Conservation (phyloP, 2,888 invertebrate species). For the Conchocele bisecta region DNA sequence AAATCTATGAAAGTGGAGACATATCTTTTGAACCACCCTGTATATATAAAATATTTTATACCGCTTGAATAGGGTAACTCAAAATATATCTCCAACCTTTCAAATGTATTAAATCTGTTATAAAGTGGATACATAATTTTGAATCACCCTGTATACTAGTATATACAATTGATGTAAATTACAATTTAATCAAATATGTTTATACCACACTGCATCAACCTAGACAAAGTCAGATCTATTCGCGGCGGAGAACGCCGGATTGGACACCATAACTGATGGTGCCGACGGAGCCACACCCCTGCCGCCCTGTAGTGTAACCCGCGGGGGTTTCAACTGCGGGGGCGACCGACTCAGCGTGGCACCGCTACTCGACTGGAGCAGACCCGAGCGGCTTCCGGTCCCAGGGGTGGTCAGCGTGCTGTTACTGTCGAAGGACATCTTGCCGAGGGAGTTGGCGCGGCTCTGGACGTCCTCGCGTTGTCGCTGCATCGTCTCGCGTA, state of each 20-base stretch:
- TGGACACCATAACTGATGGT: constrained; percentile 48
- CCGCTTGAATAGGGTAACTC: no score
- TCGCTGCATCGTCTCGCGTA: constrained; percentile 88
- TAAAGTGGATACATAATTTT: no score
- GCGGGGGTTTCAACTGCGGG: constrained; percentile 31
- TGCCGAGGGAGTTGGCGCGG: constrained; percentile 42
- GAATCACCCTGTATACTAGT: no score
- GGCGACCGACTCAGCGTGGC: constrained; percentile 31
- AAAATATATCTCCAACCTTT: no score
- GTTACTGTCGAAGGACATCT: constrained; percentile 47
- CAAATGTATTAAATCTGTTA: no score
- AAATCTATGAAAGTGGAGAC: no score
- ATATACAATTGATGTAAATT: no score
- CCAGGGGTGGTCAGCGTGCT: constrained; percentile 43
- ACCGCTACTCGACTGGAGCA: no score
- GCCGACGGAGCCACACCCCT: constrained; percentile 49
- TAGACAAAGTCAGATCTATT: constrained; percentile 53
- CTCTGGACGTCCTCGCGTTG: constrained; percentile 72
- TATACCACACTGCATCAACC: background rate
- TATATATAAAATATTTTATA: no score
- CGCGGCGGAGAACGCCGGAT: constrained; percentile 49
- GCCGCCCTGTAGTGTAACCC: constrained; percentile 48
- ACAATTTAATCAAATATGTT: no score
- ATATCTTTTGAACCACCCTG: no score
- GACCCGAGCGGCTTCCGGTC: no score